Base-by-base conservation (phyloP, 1,140 invertebrate species). In the Anastatus disparis region DNA sequence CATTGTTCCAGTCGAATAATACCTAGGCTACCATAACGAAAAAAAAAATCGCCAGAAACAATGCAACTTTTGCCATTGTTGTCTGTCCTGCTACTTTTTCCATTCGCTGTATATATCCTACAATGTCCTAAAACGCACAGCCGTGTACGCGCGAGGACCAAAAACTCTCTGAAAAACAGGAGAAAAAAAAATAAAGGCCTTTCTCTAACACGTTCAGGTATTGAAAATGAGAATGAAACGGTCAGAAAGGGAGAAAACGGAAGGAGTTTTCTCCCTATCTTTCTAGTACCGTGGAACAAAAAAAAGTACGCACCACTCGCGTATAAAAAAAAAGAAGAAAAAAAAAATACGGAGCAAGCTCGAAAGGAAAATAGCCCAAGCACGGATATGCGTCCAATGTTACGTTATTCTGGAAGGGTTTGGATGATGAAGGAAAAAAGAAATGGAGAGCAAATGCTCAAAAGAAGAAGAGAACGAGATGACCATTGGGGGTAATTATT, bases 401-500 rank as follows among this genome's bases (percentile, higher is more conserved):
- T n/a, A n/a, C n/a, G n/a, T n/a, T n/a, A n/a, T 20, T 26, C 6
- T 10, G 13, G 53, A 65, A 40, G n/a, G 24, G 42, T 22, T 26
- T 53, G 31, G 52, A 53, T 38, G 22, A 53, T 17, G 31, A n/a
- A 62, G 38, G 13, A 20, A 20, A 26, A 35, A 26, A 42, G n/a
- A n/a, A n/a, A n/a, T n/a, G n/a, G n/a, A 13, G 13, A 29, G 27
- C 22, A 59, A 38, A 40, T 17, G n/a, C n/a, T n/a, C n/a, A n/a
- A n/a, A n/a, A n/a, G n/a, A n/a, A n/a, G 20, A 1, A 56, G 24
- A 24, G 44, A 42, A 24, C 15, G 35, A 29, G 9, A 66, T 79
- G 79, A 80, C 82, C 79, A 74, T 75, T 78, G 82, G 81, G 78
- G 82, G 80, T 82, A 85, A 85, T 85, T 83, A 85, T 80, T 79